Percentiles rank a stretch among this genome's conserved stretches.
phyloP scores from a whole-genome alignment of 2,113 vertebrate species.

The Rattus norvegicus region GRCr8 NC_086026.1:72822001-72822500 shows the following conservation, averaged over 20 bases:
- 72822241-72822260: neutral
- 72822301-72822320: neutral
- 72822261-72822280: neutral
- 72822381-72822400: neutral
- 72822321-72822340: neutral
- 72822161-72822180: neutral
- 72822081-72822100: neutral
- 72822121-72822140: neutral
- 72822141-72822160: neutral
- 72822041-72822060: neutral
- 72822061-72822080: neutral
- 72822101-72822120: neutral
- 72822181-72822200: neutral
- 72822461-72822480: too few species aligned
- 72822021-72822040: slow-evolving; percentile 4
- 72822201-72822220: neutral
- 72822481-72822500: too few species aligned
- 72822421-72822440: neutral
- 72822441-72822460: too few species aligned
- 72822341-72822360: neutral
- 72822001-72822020: neutral
- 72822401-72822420: neutral
- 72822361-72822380: neutral
- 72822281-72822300: neutral
- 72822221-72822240: neutral